Evolutionary conservation across 64 coral and sea anemone species (phyloP), one percentile per base, ranked within the genome.

Genomic region (Porites lutea): DNA sequence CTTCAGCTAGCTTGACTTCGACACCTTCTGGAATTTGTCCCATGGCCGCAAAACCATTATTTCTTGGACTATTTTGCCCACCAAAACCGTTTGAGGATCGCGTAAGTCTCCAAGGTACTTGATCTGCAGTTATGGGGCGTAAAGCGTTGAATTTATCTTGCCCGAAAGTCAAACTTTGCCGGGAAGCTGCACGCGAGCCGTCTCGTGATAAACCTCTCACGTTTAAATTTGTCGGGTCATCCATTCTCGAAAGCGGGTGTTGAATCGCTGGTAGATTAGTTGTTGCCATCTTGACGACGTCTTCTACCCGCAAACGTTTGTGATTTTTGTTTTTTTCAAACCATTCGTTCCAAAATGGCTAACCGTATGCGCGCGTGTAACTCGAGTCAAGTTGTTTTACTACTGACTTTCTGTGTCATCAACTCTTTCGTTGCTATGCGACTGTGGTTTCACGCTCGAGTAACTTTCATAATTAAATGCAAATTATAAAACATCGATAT

Each of bases 11-110:
- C 76, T 92, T 99, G n/a, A 99, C 94, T 92, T 99, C 97, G 14
- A 96, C 86, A n/a, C 97, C 97, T 96, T 99, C 97, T 50, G 97
- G 97, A 19, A 99, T 88, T 48, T 90, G 82, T 13, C 96, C 85
- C 3, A 98, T 89, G 4, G 82, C 77, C 11, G 65, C 82, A 82
- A 82, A 88, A 52, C 71, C 85, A 47, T 92, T 82, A 55, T 96
- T 89, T 86, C 77, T 81, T 3, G 94, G 84, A 43, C 97, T 88
- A 71, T 59, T 86, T 74, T 75, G n/a, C 9, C 45, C 16, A 50
- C 53, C 78, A 50, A 79, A 83, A 61, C 94, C 97, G 48, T 93
- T 83, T 13, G 94, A 87, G 43, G 97, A 96, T 27, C 88, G 93
- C 9, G 91, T 96, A 37, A 99, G 88, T 47, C 97, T 96, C 94